A percentile compares a stretch with the other conserved stretches of the same genome.
Evolutionary conservation across 2,797 vertebrate species (phyloP).

Genomic region (Aythya fuligula): DNA sequence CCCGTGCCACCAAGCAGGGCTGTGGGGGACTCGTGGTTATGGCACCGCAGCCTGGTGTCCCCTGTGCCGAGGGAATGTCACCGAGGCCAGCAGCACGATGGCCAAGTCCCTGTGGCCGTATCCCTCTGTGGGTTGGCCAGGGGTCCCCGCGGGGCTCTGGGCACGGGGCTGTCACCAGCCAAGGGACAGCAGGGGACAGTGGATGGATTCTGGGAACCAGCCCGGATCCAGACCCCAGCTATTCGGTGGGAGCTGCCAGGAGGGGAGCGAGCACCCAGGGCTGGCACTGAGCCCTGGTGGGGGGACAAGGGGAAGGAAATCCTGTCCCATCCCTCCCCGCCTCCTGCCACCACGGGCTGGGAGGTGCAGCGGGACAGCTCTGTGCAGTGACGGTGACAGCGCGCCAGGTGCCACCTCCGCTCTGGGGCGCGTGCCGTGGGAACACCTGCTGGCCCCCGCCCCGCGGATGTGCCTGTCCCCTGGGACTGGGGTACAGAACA

Average conservation of each 20-base stretch:
- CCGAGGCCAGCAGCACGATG: neutral
- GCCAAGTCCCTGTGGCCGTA: rapidly evolving
- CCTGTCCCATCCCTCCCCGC: neutral
- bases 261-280: rapidly evolving
- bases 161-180: rapidly evolving
- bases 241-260: rapidly evolving
- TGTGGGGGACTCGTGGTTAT: rapidly evolving
- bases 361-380: neutral
- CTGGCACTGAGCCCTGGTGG: rapidly evolving
- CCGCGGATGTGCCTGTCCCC: no score
- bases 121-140: neutral
- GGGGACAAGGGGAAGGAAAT: neutral
- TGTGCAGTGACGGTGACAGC: neutral
- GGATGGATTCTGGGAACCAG: neutral
- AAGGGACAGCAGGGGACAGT: neutral
- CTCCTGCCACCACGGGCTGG: neutral
- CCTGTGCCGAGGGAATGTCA: rapidly evolving
- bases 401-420: neutral
- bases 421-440: neutral
- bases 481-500: no score
- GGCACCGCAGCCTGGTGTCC: rapidly evolving
- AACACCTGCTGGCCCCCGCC: neutral
- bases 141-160: neutral
- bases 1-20: neutral
- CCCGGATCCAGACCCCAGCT: rapidly evolving